Evolutionary conservation across 2,888 invertebrate genomes (phyloP).

Genomic region (Pollenia amentaria): DNA sequence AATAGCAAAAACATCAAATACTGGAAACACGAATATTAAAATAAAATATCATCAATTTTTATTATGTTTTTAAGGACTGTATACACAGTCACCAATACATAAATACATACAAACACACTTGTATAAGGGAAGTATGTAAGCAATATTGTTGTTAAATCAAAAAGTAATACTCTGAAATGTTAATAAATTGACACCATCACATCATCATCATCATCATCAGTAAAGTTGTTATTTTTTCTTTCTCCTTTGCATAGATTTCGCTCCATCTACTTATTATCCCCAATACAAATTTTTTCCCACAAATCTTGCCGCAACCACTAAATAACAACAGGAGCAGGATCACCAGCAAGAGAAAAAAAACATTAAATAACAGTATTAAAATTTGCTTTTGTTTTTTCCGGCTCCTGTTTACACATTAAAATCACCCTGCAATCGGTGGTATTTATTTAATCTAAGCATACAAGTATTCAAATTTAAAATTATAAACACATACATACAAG

Average conservation of each 20-base stretch:
- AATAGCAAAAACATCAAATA: conserved; percentile 23
- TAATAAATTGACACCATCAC: conserved; percentile 52
- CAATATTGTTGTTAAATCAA: conserved; percentile 41
- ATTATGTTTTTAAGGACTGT: conserved; percentile 19
- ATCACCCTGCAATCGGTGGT: conserved; percentile 60
- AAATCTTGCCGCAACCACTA: conserved; percentile 66
- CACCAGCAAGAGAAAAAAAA: conserved; percentile 12
- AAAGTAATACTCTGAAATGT: conserved; percentile 35
- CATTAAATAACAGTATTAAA: conserved; percentile 41
- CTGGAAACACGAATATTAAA: conserved; percentile 42
- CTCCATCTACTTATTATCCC: neutral
- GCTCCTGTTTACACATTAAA: conserved; percentile 67
- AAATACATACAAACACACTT: neutral
- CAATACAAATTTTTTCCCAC: conserved; percentile 37
- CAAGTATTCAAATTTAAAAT: conserved; percentile 10
- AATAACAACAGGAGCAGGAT: conserved; percentile 43
- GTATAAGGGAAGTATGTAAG: neutral
- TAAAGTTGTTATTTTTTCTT: conserved; percentile 2
- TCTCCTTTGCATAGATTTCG: neutral
- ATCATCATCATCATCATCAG: conserved; percentile 1
- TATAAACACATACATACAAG: neutral
- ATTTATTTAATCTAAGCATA: conserved; percentile 59
- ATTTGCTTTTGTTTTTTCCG: conserved; percentile 24
- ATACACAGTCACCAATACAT: neutral
- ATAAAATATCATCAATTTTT: conserved; percentile 42